Evolutionary conservation across 30 jellyfish, hydroid and myxozoan species (phyloP).

Genomic region (Clytia hemisphaerica): DNA sequence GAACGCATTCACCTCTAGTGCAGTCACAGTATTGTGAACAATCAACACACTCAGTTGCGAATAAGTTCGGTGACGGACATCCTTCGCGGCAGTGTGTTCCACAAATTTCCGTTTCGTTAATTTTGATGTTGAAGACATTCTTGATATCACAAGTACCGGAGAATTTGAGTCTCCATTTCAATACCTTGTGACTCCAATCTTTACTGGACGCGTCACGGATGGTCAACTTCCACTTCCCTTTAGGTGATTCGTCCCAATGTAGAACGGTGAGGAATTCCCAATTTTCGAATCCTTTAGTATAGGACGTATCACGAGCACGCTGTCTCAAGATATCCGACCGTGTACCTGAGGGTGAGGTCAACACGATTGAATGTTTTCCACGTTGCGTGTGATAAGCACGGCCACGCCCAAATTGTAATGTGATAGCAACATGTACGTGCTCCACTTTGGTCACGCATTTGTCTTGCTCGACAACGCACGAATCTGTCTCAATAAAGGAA

Average conservation of each 20-base stretch:
- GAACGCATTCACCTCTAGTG: conserved; percentile 79
- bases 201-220: conserved; percentile 64
- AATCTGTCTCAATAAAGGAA: conserved; percentile 54
- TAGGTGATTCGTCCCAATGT: conserved; percentile 93
- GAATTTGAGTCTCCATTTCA: conserved; percentile 70
- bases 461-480: conserved; percentile 61
- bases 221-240: conserved; percentile 92
- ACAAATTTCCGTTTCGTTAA: conserved; percentile 80
- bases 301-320: conserved; percentile 60
- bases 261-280: conserved; percentile 92
- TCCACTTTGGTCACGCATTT: conserved; percentile 74
- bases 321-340: conserved; percentile 55
- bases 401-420: too few relatives aligned
- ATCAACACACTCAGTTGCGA: conserved; percentile 65
- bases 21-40: conserved; percentile 88
- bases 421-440: conserved; percentile 81
- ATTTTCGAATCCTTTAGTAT: conserved; percentile 66
- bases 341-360: conserved; percentile 82
- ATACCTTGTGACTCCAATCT: conserved; percentile 46
- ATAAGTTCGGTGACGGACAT: conserved; percentile 63
- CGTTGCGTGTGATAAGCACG: conserved; percentile 65
- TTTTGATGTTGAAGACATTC: conserved; percentile 25
- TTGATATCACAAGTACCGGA: conserved; percentile 71
- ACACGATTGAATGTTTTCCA: conserved; percentile 63
- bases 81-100: conserved; percentile 70